Conservation (phyloP, 2,113 vertebrate genomes). For the Lampris megalopsis region DNA sequence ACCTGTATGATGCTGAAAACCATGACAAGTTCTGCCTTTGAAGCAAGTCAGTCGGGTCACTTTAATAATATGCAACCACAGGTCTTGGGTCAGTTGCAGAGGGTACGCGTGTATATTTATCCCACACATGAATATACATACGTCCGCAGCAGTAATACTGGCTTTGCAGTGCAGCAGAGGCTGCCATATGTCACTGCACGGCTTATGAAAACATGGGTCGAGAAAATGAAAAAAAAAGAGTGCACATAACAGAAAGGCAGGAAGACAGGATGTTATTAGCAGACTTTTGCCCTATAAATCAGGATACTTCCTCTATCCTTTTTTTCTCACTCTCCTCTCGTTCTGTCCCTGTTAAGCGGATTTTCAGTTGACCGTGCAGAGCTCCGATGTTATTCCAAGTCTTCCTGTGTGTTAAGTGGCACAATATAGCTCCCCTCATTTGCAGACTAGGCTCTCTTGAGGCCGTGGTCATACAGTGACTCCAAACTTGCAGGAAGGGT, state of each 20-base stretch:
- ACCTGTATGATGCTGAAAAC: no score
- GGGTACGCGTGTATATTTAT: neutral
- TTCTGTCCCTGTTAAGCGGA: constrained; percentile 17
- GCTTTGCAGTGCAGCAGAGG: constrained; percentile 14
- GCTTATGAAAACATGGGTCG: neutral
- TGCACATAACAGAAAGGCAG: neutral
- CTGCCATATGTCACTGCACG: neutral
- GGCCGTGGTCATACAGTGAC: neutral
- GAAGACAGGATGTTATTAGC: constrained; percentile 49
- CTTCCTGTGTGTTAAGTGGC: constrained; percentile 40
- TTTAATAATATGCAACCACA: no score
- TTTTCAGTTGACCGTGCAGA: constrained; percentile 48
- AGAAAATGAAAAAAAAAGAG: constrained; percentile 6
- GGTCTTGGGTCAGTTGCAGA: neutral
- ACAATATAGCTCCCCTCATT: constrained; percentile 4
- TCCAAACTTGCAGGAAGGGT: neutral
- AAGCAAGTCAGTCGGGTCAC: no score
- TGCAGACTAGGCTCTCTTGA: constrained; percentile 16
- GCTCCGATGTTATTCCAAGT: constrained; percentile 55
- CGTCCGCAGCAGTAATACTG: neutral
- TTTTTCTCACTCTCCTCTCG: neutral
- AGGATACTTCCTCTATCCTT: constrained; percentile 25
- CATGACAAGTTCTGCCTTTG: neutral
- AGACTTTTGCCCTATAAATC: constrained; percentile 41
- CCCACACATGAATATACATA: neutral